These are phyloP conservation scores for Crioceris asparagi DNA, from an alignment of 2,888 invertebrate genomes.

Conservation along the genomic window DNA sequence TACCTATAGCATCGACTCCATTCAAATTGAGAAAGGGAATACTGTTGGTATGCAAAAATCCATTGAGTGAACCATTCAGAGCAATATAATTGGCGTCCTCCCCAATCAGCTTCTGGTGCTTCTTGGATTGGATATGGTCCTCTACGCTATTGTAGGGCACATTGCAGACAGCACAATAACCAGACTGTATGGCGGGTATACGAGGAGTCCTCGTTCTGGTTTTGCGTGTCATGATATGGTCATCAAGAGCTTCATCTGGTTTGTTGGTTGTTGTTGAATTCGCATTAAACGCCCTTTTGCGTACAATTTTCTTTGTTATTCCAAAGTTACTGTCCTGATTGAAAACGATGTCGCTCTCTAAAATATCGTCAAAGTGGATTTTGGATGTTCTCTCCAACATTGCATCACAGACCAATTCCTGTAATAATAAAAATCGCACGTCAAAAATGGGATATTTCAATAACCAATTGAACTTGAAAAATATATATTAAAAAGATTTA, in stretches of 20 bases:
- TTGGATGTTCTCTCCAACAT: conserved; percentile 24
- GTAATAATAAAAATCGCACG: too few species aligned
- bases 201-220: conserved; percentile 28
- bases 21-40: conserved; percentile 55
- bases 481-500: too few species aligned
- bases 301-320: conserved; percentile 7
- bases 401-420: conserved; percentile 19
- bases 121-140: conserved; percentile 61
- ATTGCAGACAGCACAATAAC: conserved; percentile 75
- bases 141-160: conserved; percentile 59
- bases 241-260: conserved; percentile 16
- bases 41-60: conserved; percentile 53
- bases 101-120: conserved; percentile 61
- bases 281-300: neutral
- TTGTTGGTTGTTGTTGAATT: conserved; percentile 1
- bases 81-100: conserved; percentile 66
- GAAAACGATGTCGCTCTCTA: conserved; percentile 17
- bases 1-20: conserved; percentile 37
- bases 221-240: conserved; percentile 31
- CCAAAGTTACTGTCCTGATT: conserved; percentile 7
- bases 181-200: conserved; percentile 38
- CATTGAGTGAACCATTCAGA: conserved; percentile 52
- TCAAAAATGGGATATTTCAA: too few species aligned
- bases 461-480: too few species aligned
- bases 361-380: conserved; percentile 18